Evolutionary conservation across 64 coral and sea anemone species (phyloP), one percentile per base, ranked within the genome.

Genomic region (Orbicella faveolata): DNA sequence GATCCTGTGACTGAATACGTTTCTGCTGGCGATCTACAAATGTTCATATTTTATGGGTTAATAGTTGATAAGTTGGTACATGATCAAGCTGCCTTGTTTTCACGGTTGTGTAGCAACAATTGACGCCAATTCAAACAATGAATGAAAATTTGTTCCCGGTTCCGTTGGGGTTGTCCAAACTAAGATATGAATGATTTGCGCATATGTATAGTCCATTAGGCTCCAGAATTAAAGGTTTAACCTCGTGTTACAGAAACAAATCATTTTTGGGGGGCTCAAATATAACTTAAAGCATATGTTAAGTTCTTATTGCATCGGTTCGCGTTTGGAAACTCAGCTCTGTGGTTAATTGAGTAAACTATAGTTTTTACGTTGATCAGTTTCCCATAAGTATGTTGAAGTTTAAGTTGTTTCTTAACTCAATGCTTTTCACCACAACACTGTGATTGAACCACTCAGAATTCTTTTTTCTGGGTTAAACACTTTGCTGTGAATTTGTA

Each of bases 61-160:
- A 52, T 52, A 67, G 23, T 67, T 67, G 21, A 21, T 67, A 23
- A 36, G 33, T 36, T 44, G 37, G 9, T 14, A n/a, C n/a, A n/a
- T n/a, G n/a, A n/a, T 34, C 10, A 61, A 16, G 34, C 63, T 37
- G 61, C 61, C 34, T 9, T 15, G 21, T 23, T 30, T 79, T 59
- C 15, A 8, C 23, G 61, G 80, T 83, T 83, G 80, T 83, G 59
- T 68, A 83, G 80, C 80, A 83, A 83, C 80, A 36, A 33, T 83
- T 36, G 80, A 83, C 80, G 80, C 26, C 23, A 44, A 0, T 78
- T 51, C 36, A 52, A 78, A 70, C 67, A n/a, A n/a, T 25, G 21
- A 10, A 26, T 26, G 21, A 70, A 70, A 26, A 70, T 70, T 25
- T 25, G 21, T 26, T 48, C 0, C 25, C 11, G 67, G 23, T 70